These are phyloP conservation scores for Channallabes apus DNA, from an alignment of 2,797 vertebrate species.

Conservation along the genomic window DNA sequence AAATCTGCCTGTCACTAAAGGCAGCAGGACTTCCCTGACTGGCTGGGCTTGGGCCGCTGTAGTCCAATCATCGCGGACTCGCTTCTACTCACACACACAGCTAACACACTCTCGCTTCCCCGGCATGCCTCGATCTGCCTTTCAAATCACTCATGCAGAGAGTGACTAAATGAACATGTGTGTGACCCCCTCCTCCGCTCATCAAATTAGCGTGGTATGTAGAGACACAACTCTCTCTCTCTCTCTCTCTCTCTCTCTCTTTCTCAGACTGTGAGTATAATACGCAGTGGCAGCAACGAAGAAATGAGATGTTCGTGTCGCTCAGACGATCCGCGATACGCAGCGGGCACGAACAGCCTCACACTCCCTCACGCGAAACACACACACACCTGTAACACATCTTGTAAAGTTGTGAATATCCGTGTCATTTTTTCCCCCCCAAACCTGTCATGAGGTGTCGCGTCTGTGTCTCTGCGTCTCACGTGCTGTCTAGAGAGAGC, in stretches of 20 bases:
- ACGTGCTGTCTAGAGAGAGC: not conserved
- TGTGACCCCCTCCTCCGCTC: constrained; percentile 28
- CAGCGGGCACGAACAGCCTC: not conserved
- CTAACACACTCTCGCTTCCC: constrained; percentile 53
- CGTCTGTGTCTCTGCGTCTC: constrained; percentile 1
- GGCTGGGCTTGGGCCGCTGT: constrained; percentile 61
- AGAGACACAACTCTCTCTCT: constrained; percentile 20
- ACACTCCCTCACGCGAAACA: constrained; percentile 17
- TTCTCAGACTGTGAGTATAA: constrained; percentile 19
- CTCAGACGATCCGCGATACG: constrained; percentile 22
- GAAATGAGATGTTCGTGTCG: constrained; percentile 54
- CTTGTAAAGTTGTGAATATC: constrained; percentile 37
- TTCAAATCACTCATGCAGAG: constrained; percentile 61
- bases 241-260: not conserved
- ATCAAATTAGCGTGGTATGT: constrained; percentile 49
- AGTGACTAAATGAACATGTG: not conserved
- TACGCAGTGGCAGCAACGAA: constrained; percentile 21
- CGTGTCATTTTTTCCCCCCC: constrained; percentile 41
- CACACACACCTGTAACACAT: constrained; percentile 3
- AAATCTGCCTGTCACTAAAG: constrained; percentile 75
- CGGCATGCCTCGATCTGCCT: constrained; percentile 61
- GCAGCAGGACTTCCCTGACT: constrained; percentile 67
- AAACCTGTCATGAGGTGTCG: constrained; percentile 29
- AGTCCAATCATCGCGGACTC: constrained; percentile 68
- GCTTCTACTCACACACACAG: constrained; percentile 16